These are phyloP conservation scores for Brachionus sp. DNA, from an alignment of 1,140 invertebrate genomes.

Conservation along the genomic window DNA sequence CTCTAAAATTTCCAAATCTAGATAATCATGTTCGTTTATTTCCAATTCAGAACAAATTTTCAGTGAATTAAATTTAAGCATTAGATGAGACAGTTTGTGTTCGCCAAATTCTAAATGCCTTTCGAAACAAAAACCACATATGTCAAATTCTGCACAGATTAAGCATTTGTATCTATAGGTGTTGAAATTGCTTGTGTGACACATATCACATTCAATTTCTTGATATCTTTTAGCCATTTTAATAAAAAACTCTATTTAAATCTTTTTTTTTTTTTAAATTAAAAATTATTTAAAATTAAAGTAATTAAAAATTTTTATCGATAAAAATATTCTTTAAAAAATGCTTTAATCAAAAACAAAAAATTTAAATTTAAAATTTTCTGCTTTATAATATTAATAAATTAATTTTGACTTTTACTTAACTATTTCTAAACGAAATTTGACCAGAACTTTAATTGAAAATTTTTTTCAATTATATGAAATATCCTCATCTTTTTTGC, in stretches of 20 bases:
- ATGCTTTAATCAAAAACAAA: too few species aligned
- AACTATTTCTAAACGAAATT: too few species aligned
- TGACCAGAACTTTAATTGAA: too few species aligned
- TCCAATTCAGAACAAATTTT: not conserved
- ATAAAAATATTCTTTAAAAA: too few species aligned
- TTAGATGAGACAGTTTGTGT: not conserved
- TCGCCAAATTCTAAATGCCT: not conserved
- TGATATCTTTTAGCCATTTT: too few species aligned
- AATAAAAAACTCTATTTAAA: too few species aligned
- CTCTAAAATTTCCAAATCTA: not conserved
- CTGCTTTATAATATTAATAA: too few species aligned
- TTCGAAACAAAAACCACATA: constrained; percentile 21
- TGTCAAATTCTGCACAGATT: not conserved
- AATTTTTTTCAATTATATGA: not conserved
- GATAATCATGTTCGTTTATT: not conserved
- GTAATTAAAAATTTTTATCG: too few species aligned
- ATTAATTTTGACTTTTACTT: too few species aligned
- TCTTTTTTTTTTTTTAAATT: too few species aligned
- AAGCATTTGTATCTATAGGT: constrained; percentile 9
- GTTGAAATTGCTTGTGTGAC: not conserved
- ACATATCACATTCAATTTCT: not conserved
- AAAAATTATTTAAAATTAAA: too few species aligned
- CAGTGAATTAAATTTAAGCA: not conserved
- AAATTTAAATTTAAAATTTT: too few species aligned
- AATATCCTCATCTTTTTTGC: not conserved